Evolutionary conservation across 2,113 vertebrate species (phyloP).

Genomic region (Mesitornis unicolor): DNA sequence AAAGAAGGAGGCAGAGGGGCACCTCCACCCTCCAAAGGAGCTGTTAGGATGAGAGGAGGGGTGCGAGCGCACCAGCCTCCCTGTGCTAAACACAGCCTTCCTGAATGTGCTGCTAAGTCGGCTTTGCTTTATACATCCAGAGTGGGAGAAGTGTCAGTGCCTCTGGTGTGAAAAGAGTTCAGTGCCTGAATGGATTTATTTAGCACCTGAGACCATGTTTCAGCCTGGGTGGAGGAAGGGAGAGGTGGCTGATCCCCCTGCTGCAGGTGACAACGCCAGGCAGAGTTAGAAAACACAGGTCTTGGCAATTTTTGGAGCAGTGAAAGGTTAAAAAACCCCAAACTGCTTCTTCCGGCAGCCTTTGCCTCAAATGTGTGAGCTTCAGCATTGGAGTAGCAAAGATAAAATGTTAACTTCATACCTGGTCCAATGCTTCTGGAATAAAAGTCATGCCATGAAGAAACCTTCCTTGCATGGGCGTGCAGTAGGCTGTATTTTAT

Average conservation of each 20-base stretch:
- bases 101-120: background rate
- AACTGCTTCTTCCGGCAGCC: background rate
- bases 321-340: background rate
- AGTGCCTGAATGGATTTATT: background rate
- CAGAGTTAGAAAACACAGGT: background rate
- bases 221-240: background rate
- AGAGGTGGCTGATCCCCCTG: background rate
- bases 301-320: background rate
- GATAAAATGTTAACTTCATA: background rate
- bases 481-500: background rate
- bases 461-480: background rate
- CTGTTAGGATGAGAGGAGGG: background rate
- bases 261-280: background rate
- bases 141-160: background rate
- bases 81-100: background rate
- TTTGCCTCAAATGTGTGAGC: background rate
- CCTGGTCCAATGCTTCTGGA: background rate
- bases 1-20: background rate
- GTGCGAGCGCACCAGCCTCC: background rate
- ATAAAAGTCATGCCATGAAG: background rate
- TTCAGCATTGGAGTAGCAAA: background rate
- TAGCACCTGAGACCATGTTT: background rate
- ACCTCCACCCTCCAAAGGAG: background rate
- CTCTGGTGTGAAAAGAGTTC: background rate
- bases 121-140: background rate